Evolutionary conservation across 2,888 invertebrate species (phyloP), one percentile per base, ranked within the genome.

Genomic region (Clunio marinus): DNA sequence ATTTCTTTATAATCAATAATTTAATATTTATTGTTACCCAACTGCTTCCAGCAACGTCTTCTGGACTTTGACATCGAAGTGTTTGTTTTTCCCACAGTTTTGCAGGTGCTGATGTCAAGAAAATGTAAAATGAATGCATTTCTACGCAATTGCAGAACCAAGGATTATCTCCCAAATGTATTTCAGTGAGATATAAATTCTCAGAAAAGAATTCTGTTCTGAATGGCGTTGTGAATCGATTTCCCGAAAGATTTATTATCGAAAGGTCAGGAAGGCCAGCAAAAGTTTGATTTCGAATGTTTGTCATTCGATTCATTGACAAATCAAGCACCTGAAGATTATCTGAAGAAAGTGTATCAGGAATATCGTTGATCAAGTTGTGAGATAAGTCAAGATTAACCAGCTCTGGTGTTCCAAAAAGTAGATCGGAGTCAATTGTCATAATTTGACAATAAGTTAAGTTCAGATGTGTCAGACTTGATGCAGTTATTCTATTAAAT

Each of bases 141-240:
- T 83, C 83, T n/a, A 76, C 72, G 73, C 91, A 91, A 70, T 88
- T 86, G 75, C 91, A 91, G 70, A 86, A 81, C 90, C 90, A 91
- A 71, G 87, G 86, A 76, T 91, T 91, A 73, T 89, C 88, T 15
- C 82, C 81, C 45, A 45, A 74, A 74, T 83, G 81, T n/a, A 90
- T 75, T 67, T 80, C 80, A 70, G 81, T 80, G 55, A 88, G 76
- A 70, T 82, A 83, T 8, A 80, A 78, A 75, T 86, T 87, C 1
- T 80, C 79, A 0, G 81, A 80, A 73, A 90, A 89, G 73, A 82
- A 83, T 1, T 80, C 78, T 5, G 80, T 80, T 37, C 79, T 80
- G 77, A 88, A 83, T 37, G 84, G 82, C 62, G 82, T 83, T 0
- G 86, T 88, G 71, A 90, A 81, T 69, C 88, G 82, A 75, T 91